Percentiles rank a stretch among this genome's conserved stretches.
These are phyloP conservation scores for Macrosoma leucophasiata DNA, from an alignment of 2,888 invertebrate species.

Conservation along the genomic window DNA sequence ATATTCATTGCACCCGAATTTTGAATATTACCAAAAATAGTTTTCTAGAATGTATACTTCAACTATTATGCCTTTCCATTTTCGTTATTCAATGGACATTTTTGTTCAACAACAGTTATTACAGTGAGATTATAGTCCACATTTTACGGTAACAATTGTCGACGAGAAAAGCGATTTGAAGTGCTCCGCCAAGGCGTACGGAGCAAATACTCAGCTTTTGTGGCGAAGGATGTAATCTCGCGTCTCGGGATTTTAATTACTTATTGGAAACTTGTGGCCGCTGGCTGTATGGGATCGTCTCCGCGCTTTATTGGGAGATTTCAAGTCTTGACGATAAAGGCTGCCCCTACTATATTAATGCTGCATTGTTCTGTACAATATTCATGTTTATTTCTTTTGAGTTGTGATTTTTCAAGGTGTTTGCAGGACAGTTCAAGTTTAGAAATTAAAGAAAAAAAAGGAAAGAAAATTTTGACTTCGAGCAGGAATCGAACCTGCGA, in stretches of 20 bases:
- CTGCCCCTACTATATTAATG: conserved; percentile 34
- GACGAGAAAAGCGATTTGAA: conserved; percentile 50
- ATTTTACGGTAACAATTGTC: conserved; percentile 24
- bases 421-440: too few species aligned
- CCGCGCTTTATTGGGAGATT: conserved; percentile 62
- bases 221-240: conserved; percentile 60
- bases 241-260: conserved; percentile 72
- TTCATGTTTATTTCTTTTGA: conserved; percentile 5
- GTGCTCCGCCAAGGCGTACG: conserved; percentile 44
- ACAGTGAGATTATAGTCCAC: conserved; percentile 4
- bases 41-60: too few species aligned
- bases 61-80: too few species aligned
- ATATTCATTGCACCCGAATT: too few species aligned
- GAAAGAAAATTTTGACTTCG: too few species aligned
- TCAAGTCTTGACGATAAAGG: conserved; percentile 41
- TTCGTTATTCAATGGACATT: too few species aligned
- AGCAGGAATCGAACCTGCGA: too few species aligned
- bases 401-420: too few species aligned
- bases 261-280: conserved; percentile 74
- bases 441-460: too few species aligned
- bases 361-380: too few species aligned
- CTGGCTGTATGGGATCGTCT: conserved; percentile 63
- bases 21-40: too few species aligned
- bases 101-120: not conserved
- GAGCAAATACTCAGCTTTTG: conserved; percentile 58